Conservation (phyloP, 2,797 vertebrate species). For the Rallus crepitans region DNA sequence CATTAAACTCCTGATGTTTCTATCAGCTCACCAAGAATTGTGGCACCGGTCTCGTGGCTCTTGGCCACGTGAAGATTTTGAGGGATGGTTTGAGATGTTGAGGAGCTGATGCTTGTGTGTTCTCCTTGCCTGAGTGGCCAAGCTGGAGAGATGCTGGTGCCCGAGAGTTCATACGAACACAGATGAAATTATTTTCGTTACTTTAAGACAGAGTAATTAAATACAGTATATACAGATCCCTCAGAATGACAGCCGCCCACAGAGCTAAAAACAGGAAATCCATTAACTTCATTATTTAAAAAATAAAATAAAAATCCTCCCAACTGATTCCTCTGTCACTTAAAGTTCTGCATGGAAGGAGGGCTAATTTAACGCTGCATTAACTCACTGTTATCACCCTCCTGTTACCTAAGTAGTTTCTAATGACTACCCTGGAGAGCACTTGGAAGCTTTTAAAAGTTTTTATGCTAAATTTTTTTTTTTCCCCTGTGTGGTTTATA, state of each 20-base stretch:
- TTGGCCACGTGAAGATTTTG: fast-evolving
- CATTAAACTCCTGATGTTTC: neutral
- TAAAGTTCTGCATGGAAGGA: slow-evolving; percentile 51
- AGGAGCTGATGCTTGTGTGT: neutral
- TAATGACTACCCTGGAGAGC: slow-evolving; percentile 80
- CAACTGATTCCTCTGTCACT: slow-evolving; percentile 65
- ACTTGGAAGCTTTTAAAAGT: slow-evolving; percentile 82
- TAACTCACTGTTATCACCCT: slow-evolving; percentile 75
- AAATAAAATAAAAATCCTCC: slow-evolving; percentile 70
- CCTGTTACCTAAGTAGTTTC: slow-evolving; percentile 79
- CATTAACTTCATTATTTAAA: slow-evolving; percentile 76
- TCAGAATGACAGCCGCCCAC: slow-evolving; percentile 78
- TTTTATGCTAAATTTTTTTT: slow-evolving; percentile 71
- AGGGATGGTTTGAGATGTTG: neutral
- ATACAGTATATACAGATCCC: slow-evolving; percentile 52
- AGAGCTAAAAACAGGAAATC: slow-evolving; percentile 75
- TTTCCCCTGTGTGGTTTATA: slow-evolving; percentile 51
- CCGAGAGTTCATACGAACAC: neutral
- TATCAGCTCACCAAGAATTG: neutral
- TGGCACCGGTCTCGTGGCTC: neutral
- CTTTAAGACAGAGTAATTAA: slow-evolving; percentile 70
- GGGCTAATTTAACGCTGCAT: slow-evolving; percentile 76
- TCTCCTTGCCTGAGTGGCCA: neutral
- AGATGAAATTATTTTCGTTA: slow-evolving; percentile 22
- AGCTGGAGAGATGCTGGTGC: neutral